Percentiles rank a stretch among this genome's conserved stretches.
phyloP scores from a whole-genome alignment of 2,113 vertebrate genomes.

The Strix aluco region DNA sequence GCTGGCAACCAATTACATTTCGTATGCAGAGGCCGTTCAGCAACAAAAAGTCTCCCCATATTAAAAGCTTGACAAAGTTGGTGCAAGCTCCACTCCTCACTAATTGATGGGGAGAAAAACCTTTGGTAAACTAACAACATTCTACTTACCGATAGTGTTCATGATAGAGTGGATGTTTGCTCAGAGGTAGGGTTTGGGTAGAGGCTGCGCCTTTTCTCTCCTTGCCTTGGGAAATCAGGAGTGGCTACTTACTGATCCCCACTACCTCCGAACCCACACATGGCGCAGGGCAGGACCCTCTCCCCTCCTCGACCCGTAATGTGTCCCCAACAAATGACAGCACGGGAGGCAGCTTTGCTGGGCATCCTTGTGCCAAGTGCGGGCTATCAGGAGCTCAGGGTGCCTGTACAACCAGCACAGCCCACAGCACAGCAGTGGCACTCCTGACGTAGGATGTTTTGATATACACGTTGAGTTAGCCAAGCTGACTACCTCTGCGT shows the following conservation, averaged over 20 bases:
- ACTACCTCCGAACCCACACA: background rate
- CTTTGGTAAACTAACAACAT: background rate
- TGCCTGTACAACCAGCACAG: background rate
- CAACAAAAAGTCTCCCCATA: background rate
- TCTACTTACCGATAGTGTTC: background rate
- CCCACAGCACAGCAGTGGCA: background rate
- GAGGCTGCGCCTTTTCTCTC: background rate
- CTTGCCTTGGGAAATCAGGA: background rate
- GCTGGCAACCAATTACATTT: background rate
- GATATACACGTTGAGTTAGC: background rate
- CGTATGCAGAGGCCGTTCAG: background rate
- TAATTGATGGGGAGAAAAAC: background rate
- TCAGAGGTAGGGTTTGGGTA: background rate
- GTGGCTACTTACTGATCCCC: background rate
- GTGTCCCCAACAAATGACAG: background rate
- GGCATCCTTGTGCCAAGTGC: background rate
- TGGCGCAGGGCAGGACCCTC: background rate
- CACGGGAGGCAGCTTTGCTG: background rate
- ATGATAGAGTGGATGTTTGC: background rate
- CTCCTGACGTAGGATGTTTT: background rate
- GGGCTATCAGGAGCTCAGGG: background rate
- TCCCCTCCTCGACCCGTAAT: rapidly evolving
- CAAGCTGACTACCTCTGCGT: background rate
- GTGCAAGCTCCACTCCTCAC: background rate
- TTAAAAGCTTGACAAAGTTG: background rate